Percentiles rank a stretch among this genome's conserved stretches.
phyloP scores from a whole-genome alignment of 2,888 invertebrate genomes.

The Mimachlamys varia region DNA sequence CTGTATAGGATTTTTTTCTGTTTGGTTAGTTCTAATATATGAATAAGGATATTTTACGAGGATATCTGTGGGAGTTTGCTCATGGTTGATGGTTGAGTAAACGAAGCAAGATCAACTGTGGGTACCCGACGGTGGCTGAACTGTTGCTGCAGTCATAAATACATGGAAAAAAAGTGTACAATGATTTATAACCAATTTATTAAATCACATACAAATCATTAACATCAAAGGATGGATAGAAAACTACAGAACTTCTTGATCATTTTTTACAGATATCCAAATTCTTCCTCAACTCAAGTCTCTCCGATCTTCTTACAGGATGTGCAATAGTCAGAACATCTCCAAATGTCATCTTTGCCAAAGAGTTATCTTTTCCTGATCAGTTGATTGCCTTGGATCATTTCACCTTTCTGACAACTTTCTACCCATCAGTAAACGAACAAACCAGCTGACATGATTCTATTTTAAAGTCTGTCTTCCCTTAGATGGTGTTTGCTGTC shows the following conservation, averaged over 20 bases:
- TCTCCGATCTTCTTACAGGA: neutral
- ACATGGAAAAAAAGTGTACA: no score
- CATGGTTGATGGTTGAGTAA: no score
- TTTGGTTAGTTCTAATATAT: no score
- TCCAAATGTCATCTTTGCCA: neutral
- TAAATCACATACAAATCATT: neutral
- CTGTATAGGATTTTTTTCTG: no score
- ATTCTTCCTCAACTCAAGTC: neutral
- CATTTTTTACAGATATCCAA: neutral
- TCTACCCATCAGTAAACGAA: conserved; percentile 21
- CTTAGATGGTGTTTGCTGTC: neutral
- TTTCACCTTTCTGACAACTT: neutral
- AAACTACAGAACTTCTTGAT: neutral
- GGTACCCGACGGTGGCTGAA: no score
- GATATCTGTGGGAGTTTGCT: no score
- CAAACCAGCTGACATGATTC: neutral
- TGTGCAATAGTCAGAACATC: neutral
- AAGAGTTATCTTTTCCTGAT: neutral
- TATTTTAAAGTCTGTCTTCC: neutral
- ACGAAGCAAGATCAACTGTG: no score
- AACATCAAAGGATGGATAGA: conserved; percentile 22
- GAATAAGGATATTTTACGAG: no score
- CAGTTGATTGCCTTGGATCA: neutral
- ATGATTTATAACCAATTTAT: neutral
- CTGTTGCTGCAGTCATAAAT: no score